Conservation (phyloP, 2,113 vertebrate genomes). For the Morphnarchus princeps region DNA sequence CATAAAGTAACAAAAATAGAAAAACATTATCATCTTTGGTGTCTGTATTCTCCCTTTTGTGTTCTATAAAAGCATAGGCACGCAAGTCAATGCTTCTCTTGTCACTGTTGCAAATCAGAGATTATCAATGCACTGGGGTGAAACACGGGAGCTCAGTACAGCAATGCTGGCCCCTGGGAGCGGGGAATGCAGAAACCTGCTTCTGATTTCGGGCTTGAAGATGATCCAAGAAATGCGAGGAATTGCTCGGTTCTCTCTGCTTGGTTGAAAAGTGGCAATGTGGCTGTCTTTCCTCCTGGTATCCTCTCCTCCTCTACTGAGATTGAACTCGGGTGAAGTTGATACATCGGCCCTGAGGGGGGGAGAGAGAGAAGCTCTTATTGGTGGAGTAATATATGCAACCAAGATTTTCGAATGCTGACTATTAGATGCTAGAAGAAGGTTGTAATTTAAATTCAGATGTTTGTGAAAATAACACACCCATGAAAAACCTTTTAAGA, state of each 20-base stretch:
- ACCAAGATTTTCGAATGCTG: not conserved
- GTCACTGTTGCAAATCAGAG: not conserved
- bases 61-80: not conserved
- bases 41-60: not conserved
- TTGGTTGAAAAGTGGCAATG: not conserved
- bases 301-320: constrained; percentile 64
- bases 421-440: not conserved
- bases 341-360: constrained; percentile 87
- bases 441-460: not conserved
- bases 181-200: constrained; percentile 5
- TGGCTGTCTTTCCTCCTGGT: not conserved
- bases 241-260: constrained; percentile 38
- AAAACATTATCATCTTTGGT: not conserved
- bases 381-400: not conserved
- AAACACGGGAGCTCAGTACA: not conserved
- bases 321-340: constrained; percentile 86
- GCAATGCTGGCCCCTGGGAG: not conserved
- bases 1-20: not conserved
- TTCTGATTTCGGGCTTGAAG: not conserved
- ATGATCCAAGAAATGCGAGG: constrained; percentile 11
- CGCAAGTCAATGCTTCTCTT: not conserved
- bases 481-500: constrained; percentile 3
- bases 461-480: not conserved
- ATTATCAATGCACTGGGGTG: not conserved
- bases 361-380: constrained; percentile 29